Evolutionary conservation across 1,140 invertebrate genomes (phyloP), one percentile per base, ranked within the genome.

Genomic region (Atopsyche davidsoni): DNA sequence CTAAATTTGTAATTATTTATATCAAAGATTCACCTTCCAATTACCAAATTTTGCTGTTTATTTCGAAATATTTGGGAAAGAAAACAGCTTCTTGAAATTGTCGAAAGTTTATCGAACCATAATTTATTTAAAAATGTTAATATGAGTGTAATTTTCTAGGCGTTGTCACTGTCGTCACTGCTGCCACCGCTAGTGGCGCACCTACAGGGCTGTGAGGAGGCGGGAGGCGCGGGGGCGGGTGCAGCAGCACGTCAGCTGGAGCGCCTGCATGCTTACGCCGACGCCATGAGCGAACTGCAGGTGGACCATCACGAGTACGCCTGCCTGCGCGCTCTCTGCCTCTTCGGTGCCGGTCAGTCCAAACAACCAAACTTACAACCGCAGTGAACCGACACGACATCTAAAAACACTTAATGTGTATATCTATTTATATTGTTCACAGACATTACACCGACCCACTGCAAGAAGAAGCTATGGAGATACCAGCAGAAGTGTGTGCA

Each of bases 261-360:
- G 38, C 82, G 85, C 59, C 70, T 95, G 41, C 87, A 92, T 69
- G 85, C 88, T 62, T 89, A 89, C 66, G 79, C 92, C n/a, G 79
- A 76, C 57, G 78, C 78, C 42, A 79, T 92, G 73, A 79, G 83
- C 50, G 75, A 80, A 59, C 65, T 92, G 54, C 78, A 90, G 64
- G 77, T 92, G 40, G 82, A 88, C 65, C 79, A 86, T 43, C 74
- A 83, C 46, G 93, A 97, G 68, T 92, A 87, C 70, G 92, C 92
- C 2, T 92, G 92, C 66, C 77, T 96, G n/a, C 86, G 93, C 63
- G 83, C 88, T 3, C 79, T 96, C 28, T 83, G 84, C 7, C 79
- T 96, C 14, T 94, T 93, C 66, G 50, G 53, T 16, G 46, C 51
- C 17, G 57, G 57, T 55, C 43, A 3, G 2, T 42, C 4, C 21